Percentiles rank a stretch among this genome's conserved stretches.
Conservation (phyloP, 2,888 invertebrate species). For the Ditylenchus weischeri region DNA sequence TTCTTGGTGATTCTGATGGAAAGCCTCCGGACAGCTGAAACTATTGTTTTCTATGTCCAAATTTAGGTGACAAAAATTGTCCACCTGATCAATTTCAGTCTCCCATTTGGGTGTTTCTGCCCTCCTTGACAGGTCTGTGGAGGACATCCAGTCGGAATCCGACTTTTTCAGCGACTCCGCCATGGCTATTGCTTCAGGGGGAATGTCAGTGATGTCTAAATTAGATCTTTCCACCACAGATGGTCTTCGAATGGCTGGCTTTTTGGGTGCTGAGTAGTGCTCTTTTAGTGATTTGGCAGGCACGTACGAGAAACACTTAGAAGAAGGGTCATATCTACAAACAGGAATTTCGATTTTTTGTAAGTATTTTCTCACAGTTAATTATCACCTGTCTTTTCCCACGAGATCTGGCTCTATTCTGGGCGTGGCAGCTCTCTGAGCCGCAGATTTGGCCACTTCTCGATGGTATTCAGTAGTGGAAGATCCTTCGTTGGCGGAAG, state of each 20-base stretch:
- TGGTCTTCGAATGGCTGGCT: constrained; percentile 34
- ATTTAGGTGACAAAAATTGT: background rate
- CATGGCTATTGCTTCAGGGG: constrained; percentile 1
- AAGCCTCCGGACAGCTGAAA: background rate
- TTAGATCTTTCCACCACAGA: constrained; percentile 38
- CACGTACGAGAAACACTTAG: constrained; percentile 58
- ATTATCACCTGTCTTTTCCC: constrained; percentile 46
- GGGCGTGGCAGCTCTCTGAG: constrained; percentile 39
- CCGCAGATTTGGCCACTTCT: constrained; percentile 6
- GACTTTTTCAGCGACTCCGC: constrained; percentile 12
- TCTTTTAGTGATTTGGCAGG: constrained; percentile 57
- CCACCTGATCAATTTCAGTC: constrained; percentile 33
- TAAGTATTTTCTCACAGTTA: constrained; percentile 7
- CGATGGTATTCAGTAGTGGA: constrained; percentile 15
- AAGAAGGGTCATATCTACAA: constrained; percentile 55
- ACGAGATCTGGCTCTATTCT: constrained; percentile 56
- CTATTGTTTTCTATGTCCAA: background rate
- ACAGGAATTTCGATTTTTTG: background rate
- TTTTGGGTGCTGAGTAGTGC: constrained; percentile 44
- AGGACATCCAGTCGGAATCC: constrained; percentile 17
- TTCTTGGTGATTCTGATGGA: constrained; percentile 6
- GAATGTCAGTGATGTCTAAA: constrained; percentile 41
- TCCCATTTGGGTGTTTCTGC: constrained; percentile 56
- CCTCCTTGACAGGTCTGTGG: constrained; percentile 27
- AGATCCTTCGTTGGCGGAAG: constrained; percentile 18